These are phyloP conservation scores for Anthopleura xanthogrammica DNA, from an alignment of 92 coral and sea anemone genomes.

Conservation along the genomic window DNA sequence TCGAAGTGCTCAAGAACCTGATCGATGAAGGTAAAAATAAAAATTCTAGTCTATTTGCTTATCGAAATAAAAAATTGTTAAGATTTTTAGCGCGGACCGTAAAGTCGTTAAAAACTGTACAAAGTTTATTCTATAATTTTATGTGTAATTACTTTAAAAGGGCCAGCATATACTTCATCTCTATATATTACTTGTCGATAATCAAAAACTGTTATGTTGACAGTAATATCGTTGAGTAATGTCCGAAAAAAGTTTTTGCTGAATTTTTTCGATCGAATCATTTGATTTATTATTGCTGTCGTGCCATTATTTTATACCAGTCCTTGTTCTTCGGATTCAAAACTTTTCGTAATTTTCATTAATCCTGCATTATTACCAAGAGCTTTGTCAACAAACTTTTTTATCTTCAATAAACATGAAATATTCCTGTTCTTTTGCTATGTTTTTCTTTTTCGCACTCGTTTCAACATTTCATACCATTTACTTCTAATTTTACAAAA, in stretches of 20 bases:
- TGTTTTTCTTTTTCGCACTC: too few relatives aligned
- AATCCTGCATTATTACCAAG: neutral
- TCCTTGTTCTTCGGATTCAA: neutral
- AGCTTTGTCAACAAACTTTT: neutral
- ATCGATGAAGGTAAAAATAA: conserved; percentile 64
- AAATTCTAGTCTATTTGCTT: neutral
- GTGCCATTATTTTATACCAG: neutral
- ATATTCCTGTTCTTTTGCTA: too few relatives aligned
- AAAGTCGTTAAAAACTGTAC: neutral
- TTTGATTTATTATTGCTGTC: neutral
- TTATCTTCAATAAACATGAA: neutral
- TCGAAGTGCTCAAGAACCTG: conserved; percentile 47
- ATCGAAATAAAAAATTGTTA: neutral
- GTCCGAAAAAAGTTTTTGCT: neutral
- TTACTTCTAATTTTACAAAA: neutral
- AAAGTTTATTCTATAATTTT: neutral
- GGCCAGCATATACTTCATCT: neutral
- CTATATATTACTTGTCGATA: neutral
- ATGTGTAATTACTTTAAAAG: neutral
- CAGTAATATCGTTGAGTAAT: neutral
- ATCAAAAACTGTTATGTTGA: neutral
- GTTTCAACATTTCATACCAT: neutral
- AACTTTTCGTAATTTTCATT: neutral
- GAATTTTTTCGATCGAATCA: neutral
- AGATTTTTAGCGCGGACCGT: neutral